A percentile compares a stretch with the other conserved stretches of the same genome.
These are phyloP conservation scores for Pangasius djambal DNA, from an alignment of 2,797 vertebrate genomes.

Conservation along the genomic window DNA sequence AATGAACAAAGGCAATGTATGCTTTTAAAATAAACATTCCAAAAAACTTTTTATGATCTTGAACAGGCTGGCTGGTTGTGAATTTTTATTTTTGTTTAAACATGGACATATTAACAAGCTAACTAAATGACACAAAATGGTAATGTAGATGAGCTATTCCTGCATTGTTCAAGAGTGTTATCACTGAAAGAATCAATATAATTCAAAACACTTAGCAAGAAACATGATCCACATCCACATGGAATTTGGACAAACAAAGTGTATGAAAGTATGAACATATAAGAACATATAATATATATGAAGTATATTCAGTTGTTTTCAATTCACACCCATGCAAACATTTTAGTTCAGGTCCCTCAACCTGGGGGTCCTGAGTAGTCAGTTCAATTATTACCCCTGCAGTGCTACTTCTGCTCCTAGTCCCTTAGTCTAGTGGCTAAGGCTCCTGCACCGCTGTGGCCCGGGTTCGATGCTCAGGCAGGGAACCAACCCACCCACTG, in stretches of 20 bases:
- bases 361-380: neutral
- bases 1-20: neutral
- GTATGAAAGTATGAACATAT: too few species aligned
- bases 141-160: neutral
- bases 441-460: too few species aligned
- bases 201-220: neutral
- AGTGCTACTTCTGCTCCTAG: neutral
- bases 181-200: neutral
- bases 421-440: too few species aligned
- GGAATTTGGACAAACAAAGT: neutral
- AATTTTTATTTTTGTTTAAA: too few species aligned
- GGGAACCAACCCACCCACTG: too few species aligned
- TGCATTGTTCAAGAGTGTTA: neutral
- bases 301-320: too few species aligned
- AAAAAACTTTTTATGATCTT: neutral
- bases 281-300: too few species aligned
- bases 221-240: neutral
- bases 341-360: neutral
- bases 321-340: neutral
- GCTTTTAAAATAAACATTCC: conserved; percentile 28
- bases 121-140: neutral
- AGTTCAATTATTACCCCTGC: neutral
- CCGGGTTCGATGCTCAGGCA: too few species aligned
- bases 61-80: neutral
- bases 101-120: neutral